phyloP scores from a whole-genome alignment of 2,113 vertebrate species.

The Ochotona curzoniae region DNA sequence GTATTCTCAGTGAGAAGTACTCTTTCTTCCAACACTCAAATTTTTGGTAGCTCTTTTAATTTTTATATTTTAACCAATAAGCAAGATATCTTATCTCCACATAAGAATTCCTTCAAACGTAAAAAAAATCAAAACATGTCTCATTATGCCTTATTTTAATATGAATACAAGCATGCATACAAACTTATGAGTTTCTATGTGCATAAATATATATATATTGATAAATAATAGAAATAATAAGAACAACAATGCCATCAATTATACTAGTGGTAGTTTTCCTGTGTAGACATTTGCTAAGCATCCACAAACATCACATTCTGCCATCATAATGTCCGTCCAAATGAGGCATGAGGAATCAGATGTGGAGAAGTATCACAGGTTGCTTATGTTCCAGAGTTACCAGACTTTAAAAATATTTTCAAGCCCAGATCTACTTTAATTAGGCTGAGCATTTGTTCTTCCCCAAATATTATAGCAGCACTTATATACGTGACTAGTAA shows the following conservation, averaged over 20 bases:
- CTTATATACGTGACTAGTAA: background rate
- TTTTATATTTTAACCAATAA: background rate
- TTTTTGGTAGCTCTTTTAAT: background rate
- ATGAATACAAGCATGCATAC: background rate
- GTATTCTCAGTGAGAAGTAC: background rate
- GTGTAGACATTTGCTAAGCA: background rate
- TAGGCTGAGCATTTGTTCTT: background rate
- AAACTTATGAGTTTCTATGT: background rate
- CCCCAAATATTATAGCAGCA: background rate
- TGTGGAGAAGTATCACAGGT: background rate
- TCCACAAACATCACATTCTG: background rate
- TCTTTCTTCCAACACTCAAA: background rate
- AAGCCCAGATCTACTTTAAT: background rate
- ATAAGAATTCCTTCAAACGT: background rate
- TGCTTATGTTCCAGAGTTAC: background rate
- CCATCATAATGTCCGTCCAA: background rate
- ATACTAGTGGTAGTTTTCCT: background rate
- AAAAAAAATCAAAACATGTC: background rate
- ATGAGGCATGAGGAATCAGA: background rate
- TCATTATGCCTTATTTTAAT: background rate
- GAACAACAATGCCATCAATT: background rate
- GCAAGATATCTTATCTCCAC: background rate
- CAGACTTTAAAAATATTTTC: constrained; percentile 4
- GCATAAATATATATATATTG: background rate
- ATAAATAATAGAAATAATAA: background rate